A percentile compares a stretch with the other conserved stretches of the same genome.
Evolutionary conservation across 2,888 invertebrate genomes (phyloP).

Genomic region (Eustalomyia histrio): DNA sequence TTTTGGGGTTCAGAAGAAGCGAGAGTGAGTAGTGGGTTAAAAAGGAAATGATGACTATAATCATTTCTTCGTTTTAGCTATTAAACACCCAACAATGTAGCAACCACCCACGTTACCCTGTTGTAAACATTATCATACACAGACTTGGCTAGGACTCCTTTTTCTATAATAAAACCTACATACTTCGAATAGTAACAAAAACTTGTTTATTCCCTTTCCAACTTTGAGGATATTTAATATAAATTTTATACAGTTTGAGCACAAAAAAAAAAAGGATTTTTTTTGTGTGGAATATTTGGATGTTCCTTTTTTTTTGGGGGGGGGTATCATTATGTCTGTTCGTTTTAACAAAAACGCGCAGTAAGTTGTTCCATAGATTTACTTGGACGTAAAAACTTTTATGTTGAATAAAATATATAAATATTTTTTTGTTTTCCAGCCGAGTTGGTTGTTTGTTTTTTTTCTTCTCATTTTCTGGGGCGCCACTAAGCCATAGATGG

Average conservation of each 20-base stretch:
- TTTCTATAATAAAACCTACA: not conserved
- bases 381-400: constrained; percentile 29
- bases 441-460: constrained; percentile 38
- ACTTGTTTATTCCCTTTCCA: constrained; percentile 32
- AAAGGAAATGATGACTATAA: constrained; percentile 54
- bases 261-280: constrained; percentile 40
- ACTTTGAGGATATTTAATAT: constrained; percentile 24
- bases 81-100: constrained; percentile 17
- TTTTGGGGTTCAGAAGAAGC: not conserved
- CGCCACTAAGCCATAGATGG: constrained; percentile 45
- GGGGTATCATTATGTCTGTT: constrained; percentile 54
- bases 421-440: constrained; percentile 34
- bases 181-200: constrained; percentile 5
- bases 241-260: constrained; percentile 24
- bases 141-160: constrained; percentile 11
- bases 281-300: constrained; percentile 33
- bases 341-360: constrained; percentile 43
- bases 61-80: constrained; percentile 54
- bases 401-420: constrained; percentile 16
- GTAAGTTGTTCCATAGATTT: constrained; percentile 41
- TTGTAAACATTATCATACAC: constrained; percentile 10
- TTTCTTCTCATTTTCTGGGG: constrained; percentile 39
- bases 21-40: constrained; percentile 4
- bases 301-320: constrained; percentile 48
- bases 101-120: constrained; percentile 42